Conservation (phyloP, 1,140 invertebrate species). For the Acromyrmex charruanus region DNA sequence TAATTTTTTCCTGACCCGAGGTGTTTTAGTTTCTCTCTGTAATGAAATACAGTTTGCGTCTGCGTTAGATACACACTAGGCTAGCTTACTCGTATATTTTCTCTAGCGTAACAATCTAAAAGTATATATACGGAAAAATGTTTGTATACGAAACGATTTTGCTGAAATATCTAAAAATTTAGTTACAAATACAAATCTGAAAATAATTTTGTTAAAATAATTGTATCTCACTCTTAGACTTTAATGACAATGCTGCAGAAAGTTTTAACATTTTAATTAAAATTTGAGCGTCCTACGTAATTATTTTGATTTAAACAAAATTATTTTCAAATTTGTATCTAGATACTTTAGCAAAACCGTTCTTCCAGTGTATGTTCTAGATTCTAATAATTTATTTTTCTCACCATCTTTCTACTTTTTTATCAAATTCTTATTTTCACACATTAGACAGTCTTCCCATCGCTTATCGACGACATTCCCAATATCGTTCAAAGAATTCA, state of each 20-base stretch:
- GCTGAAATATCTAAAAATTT: too few relatives aligned
- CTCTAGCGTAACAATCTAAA: background rate
- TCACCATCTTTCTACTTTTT: background rate
- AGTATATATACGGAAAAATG: background rate
- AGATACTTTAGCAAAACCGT: too few relatives aligned
- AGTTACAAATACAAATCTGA: too few relatives aligned
- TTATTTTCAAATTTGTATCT: too few relatives aligned
- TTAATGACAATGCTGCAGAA: too few relatives aligned
- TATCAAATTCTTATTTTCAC: background rate
- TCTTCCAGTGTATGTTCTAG: background rate
- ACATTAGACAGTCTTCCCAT: background rate
- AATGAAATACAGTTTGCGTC: background rate
- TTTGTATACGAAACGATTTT: too few relatives aligned
- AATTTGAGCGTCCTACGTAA: too few relatives aligned
- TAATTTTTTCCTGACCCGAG: background rate
- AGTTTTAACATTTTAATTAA: too few relatives aligned
- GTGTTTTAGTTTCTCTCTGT: background rate
- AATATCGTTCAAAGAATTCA: conserved; percentile 5
- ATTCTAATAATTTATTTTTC: conserved; percentile 24
- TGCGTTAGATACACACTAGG: background rate
- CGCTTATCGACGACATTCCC: background rate
- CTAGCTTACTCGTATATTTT: background rate
- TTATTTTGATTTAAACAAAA: too few relatives aligned
- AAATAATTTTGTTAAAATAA: too few relatives aligned
- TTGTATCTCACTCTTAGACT: too few relatives aligned